Base-by-base conservation (phyloP, 2,113 vertebrate species). In the Callaeas wilsoni region DNA sequence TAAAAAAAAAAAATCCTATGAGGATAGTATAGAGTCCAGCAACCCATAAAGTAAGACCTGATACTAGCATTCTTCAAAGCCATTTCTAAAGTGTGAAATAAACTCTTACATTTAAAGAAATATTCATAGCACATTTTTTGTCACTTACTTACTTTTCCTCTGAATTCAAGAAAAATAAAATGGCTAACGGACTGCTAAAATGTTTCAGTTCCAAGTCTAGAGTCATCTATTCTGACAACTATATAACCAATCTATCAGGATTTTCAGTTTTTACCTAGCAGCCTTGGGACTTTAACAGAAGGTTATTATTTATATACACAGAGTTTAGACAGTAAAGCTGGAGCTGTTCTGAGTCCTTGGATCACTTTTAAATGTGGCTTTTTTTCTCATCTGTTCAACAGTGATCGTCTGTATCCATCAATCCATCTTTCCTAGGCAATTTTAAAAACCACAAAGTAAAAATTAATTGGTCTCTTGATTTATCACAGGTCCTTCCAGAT, bases 191-290 rank as follows among this genome's bases (percentile, higher is more conserved):
- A 71, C 75, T 71, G 56, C 50, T 90, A 78, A 87, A 82, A 85
- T 41, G n/a, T 37, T 91, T 91, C 65, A 32, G 35, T 82, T 87
- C 88, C 70, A 91, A 79, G 53, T 68, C 62, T 76, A 42, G 37
- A 91, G 62, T 41, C n/a, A 55, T 65, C 37, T 84, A n/a, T 85
- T 93, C 42, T 59, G 67, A 87, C 12, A 33, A 71, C 56, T 67
- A 62, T 76, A 89, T 56, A 91, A 88, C 79, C 84, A 80, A 89
- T 86, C 90, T 92, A 92, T 77, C 63, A 91, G 63, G 76, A 90
- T 90, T 90, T 92, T 78, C 80, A 95, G 83, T 55, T 93, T 88
- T 88, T 83, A 88, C 13, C 44, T 69, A 76, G 63, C 23, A 88
- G 67, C 55, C 83, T 83, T 63, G 21, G 37, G n/a, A 33, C 35